Percentiles rank a stretch among this genome's conserved stretches.
phyloP scores from a whole-genome alignment of 2,888 invertebrate genomes.

The Leptopterna dolabrata region DNA sequence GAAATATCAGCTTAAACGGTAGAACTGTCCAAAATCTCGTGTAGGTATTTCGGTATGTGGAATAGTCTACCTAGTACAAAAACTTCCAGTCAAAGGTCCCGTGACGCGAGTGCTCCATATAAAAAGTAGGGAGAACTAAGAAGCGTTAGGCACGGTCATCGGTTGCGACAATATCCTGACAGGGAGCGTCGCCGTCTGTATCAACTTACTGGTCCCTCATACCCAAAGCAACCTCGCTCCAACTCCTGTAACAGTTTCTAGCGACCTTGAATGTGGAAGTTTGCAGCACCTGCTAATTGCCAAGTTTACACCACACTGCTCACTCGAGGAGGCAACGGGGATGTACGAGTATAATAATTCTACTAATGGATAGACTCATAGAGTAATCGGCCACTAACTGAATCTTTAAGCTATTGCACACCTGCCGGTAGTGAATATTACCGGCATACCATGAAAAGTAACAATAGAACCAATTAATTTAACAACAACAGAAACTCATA shows the following conservation, averaged over 20 bases:
- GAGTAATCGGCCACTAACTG: no score
- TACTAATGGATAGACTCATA: not conserved
- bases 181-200: not conserved
- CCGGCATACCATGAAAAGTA: no score
- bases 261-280: not conserved
- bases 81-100: no score
- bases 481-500: no score
- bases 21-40: no score
- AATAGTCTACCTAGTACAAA: no score
- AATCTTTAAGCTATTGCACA: no score
- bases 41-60: no score
- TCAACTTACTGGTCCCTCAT: not conserved
- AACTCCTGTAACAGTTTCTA: not conserved
- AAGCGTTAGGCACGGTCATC: not conserved
- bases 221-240: not conserved
- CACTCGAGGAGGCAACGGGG: not conserved
- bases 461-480: no score
- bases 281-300: constrained; percentile 26
- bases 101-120: no score
- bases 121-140: not conserved
- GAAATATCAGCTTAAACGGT: no score
- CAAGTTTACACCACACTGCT: not conserved
- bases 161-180: not conserved
- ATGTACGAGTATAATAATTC: not conserved
- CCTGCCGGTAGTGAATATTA: no score